Evolutionary conservation across 2,797 vertebrate species (phyloP).

Genomic region (Salarias fasciatus): DNA sequence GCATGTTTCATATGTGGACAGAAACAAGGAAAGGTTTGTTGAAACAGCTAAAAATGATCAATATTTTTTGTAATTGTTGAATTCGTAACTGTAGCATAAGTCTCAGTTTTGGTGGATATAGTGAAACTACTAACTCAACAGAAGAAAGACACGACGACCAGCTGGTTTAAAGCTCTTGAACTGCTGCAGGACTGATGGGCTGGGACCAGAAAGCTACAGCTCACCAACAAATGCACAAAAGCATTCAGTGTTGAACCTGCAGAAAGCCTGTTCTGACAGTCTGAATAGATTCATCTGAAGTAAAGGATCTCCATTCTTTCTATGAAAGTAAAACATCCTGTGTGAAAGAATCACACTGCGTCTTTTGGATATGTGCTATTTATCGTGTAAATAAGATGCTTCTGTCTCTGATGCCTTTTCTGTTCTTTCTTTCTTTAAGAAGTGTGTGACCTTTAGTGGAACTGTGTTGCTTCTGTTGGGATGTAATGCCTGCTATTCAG

Average conservation of each 20-base stretch:
- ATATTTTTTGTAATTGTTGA: too few relatives aligned
- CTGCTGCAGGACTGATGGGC: too few relatives aligned
- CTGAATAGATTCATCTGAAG: constrained; percentile 61
- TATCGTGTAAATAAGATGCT: constrained; percentile 57
- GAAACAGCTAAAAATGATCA: too few relatives aligned
- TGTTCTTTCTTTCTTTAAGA: constrained; percentile 44
- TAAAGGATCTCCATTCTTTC: constrained; percentile 91
- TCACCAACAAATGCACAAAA: too few relatives aligned
- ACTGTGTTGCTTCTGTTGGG: constrained; percentile 39
- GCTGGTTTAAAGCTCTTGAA: too few relatives aligned
- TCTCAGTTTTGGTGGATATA: constrained; percentile 58
- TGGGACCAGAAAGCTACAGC: constrained; percentile 33
- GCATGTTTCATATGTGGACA: too few relatives aligned
- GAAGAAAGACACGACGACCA: too few relatives aligned
- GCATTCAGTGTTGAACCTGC: too few relatives aligned
- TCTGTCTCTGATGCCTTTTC: constrained; percentile 69
- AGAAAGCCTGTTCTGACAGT: too few relatives aligned
- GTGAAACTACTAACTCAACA: too few relatives aligned
- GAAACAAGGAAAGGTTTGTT: too few relatives aligned
- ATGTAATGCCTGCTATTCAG: constrained; percentile 62
- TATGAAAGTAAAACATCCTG: constrained; percentile 92
- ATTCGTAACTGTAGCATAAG: too few relatives aligned
- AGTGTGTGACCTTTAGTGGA: constrained; percentile 55
- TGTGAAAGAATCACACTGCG: constrained; percentile 83
- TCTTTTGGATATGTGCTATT: constrained; percentile 61